phyloP scores from a whole-genome alignment of 2,888 invertebrate species.

The Aquatica leii region DNA sequence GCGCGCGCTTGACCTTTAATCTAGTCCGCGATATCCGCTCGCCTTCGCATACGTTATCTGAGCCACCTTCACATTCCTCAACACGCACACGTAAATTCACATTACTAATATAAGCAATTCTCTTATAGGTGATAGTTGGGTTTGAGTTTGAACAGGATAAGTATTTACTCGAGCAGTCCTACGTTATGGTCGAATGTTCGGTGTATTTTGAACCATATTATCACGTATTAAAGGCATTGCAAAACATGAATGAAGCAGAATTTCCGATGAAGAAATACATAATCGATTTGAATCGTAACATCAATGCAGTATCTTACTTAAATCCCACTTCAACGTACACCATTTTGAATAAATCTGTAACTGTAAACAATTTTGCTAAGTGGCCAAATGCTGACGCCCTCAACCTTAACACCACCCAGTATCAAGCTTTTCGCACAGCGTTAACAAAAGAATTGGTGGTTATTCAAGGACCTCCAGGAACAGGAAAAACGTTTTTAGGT shows the following conservation, averaged over 20 bases:
- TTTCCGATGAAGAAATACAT: constrained; percentile 77
- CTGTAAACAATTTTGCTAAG: no score
- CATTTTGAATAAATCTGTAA: no score
- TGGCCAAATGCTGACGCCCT: constrained; percentile 64
- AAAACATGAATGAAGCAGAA: constrained; percentile 63
- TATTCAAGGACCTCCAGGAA: constrained; percentile 90
- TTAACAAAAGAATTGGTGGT: constrained; percentile 76
- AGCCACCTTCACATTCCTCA: no score
- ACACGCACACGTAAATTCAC: no score
- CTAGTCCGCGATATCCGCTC: no score
- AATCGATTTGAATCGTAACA: constrained; percentile 62
- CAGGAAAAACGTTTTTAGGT: constrained; percentile 85
- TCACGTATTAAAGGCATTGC: constrained; percentile 73
- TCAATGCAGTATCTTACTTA: constrained; percentile 60
- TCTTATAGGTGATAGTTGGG: constrained; percentile 1
- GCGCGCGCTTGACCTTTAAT: no score
- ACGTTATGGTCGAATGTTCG: constrained; percentile 77
- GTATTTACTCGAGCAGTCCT: constrained; percentile 49
- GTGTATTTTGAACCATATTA: constrained; percentile 85
- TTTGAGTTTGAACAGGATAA: constrained; percentile 25
- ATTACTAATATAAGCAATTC: no score
- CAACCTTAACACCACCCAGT: constrained; percentile 72
- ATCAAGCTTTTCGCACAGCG: constrained; percentile 71
- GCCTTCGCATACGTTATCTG: no score
- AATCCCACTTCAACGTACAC: no score